Evolutionary conservation across 2,888 invertebrate genomes (phyloP).

Genomic region (Eupsilia transversa): DNA sequence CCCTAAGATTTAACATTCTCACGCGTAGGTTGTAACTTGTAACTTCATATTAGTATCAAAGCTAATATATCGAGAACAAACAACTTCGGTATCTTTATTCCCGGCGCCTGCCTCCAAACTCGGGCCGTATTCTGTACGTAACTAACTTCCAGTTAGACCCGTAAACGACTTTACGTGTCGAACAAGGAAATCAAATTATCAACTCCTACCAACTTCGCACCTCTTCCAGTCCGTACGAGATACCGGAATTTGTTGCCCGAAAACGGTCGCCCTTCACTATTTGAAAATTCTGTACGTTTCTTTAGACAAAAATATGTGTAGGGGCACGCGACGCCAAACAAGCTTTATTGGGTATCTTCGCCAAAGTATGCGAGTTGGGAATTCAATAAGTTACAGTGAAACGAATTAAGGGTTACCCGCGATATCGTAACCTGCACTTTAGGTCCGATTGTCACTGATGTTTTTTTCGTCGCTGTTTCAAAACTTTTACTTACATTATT

Average conservation of each 20-base stretch:
- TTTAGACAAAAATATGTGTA: constrained; percentile 84
- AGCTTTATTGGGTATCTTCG: constrained; percentile 88
- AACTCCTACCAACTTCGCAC: constrained; percentile 87
- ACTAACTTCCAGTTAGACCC: constrained; percentile 86
- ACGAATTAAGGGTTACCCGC: constrained; percentile 83
- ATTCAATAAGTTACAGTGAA: constrained; percentile 88
- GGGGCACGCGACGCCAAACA: constrained; percentile 83
- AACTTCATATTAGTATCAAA: constrained; percentile 74
- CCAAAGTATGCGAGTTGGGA: constrained; percentile 85
- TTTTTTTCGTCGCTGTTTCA: constrained; percentile 60
- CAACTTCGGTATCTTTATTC: constrained; percentile 79
- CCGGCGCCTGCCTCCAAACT: constrained; percentile 77
- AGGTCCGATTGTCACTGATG: constrained; percentile 76
- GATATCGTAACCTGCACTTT: constrained; percentile 78
- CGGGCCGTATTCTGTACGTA: constrained; percentile 80
- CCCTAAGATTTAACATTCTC: constrained; percentile 56
- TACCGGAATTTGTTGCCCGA: constrained; percentile 82
- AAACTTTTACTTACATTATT: constrained; percentile 1
- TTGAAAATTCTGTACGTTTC: constrained; percentile 86
- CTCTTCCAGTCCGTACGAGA: constrained; percentile 81
- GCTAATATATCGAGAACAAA: constrained; percentile 74
- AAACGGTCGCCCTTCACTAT: constrained; percentile 79
- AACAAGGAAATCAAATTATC: constrained; percentile 90
- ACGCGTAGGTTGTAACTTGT: constrained; percentile 61
- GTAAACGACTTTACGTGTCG: constrained; percentile 89